phyloP scores from a whole-genome alignment of 2,113 vertebrate genomes.

The Hiodon alosoides region DNA sequence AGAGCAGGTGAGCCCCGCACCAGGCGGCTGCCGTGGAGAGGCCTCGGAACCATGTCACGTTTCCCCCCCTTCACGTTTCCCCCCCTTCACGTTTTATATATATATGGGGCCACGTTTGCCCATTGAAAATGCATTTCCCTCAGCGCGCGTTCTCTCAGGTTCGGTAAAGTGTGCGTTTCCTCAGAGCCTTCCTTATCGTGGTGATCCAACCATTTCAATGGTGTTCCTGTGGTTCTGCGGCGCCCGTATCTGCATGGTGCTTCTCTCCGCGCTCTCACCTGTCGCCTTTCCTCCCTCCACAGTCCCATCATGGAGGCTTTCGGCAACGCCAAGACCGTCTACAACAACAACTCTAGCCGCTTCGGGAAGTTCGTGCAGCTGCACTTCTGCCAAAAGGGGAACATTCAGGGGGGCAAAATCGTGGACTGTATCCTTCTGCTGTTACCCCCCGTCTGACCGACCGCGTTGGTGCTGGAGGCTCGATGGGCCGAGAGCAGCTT shows the following conservation, averaged over 20 bases:
- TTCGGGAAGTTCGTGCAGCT: slow-evolving; percentile 97
- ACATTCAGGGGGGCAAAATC: slow-evolving; percentile 95
- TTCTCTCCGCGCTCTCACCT: not conserved
- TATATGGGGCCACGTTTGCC: no score
- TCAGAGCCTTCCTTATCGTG: not conserved
- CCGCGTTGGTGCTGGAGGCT: no score
- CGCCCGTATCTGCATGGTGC: not conserved
- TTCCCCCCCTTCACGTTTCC: not conserved
- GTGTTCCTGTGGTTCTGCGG: not conserved
- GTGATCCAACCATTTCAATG: no score
- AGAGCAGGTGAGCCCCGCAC: slow-evolving; percentile 77
- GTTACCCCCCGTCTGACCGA: not conserved
- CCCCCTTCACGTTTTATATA: not conserved
- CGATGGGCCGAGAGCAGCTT: no score
- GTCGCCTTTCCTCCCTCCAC: slow-evolving; percentile 12
- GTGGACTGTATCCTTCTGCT: slow-evolving; percentile 89
- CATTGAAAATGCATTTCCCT: not conserved
- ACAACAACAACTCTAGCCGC: slow-evolving; percentile 98
- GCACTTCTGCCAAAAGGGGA: slow-evolving; percentile 87
- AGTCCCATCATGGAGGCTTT: slow-evolving; percentile 99
- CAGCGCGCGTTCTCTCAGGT: not conserved
- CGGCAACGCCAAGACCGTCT: slow-evolving; percentile 91
- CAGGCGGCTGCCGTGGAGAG: not conserved
- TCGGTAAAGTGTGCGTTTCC: not conserved
- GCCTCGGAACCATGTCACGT: not conserved